phyloP scores from a whole-genome alignment of 1,140 invertebrate genomes.

The Gonatopus flavifemur region DNA sequence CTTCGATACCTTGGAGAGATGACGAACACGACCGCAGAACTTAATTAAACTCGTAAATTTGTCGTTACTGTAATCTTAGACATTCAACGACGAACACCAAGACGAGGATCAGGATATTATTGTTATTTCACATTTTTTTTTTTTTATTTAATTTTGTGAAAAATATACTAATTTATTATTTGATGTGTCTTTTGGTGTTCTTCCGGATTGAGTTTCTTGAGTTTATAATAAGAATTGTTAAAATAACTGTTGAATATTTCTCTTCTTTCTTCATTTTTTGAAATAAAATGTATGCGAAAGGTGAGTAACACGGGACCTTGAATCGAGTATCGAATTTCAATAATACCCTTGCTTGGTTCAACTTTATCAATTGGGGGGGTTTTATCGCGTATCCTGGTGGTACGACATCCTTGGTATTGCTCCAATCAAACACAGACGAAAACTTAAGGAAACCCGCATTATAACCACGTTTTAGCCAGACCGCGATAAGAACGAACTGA shows the following conservation, averaged over 20 bases:
- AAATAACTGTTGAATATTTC: too few relatives aligned
- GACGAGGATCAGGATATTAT: too few relatives aligned
- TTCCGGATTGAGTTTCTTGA: too few relatives aligned
- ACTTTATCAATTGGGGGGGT: constrained; percentile 32
- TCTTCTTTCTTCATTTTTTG: too few relatives aligned
- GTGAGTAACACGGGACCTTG: too few relatives aligned
- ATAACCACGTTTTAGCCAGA: constrained; percentile 31
- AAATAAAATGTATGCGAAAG: too few relatives aligned
- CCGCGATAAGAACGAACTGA: constrained; percentile 52
- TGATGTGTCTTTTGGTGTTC: too few relatives aligned
- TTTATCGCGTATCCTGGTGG: constrained; percentile 49
- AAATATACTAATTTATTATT: too few relatives aligned
- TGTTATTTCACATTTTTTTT: too few relatives aligned
- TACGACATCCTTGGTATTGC: constrained; percentile 51
- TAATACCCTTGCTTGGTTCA: constrained; percentile 23
- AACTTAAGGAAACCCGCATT: constrained; percentile 48
- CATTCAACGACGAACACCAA: constrained; percentile 27
- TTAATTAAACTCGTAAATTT: constrained; percentile 57
- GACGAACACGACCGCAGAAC: constrained; percentile 54
- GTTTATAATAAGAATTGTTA: too few relatives aligned
- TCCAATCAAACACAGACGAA: constrained; percentile 43
- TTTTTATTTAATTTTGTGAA: too few relatives aligned
- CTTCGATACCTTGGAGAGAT: constrained; percentile 48
- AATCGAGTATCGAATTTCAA: constrained; percentile 33
- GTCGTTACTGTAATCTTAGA: constrained; percentile 28